These are phyloP conservation scores for Heteromurus nitidus DNA, from an alignment of 2,888 invertebrate genomes.

Conservation along the genomic window DNA sequence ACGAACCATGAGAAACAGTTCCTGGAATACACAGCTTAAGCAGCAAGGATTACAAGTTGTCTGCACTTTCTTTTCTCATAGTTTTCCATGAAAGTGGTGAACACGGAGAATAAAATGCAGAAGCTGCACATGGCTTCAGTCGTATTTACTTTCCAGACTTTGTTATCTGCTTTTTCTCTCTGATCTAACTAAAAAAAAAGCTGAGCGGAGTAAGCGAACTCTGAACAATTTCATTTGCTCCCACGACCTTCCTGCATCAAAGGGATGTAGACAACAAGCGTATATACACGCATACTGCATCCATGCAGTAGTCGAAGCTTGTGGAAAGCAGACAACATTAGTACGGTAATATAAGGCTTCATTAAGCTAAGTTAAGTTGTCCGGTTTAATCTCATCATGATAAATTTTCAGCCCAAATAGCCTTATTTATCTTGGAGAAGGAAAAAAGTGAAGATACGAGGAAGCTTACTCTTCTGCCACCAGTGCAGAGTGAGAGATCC, in stretches of 20 bases:
- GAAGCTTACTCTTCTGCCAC: neutral
- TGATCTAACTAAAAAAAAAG: neutral
- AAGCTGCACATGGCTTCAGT: slow-evolving; percentile 14
- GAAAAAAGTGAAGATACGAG: slow-evolving; percentile 31
- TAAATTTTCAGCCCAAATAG: slow-evolving; percentile 72
- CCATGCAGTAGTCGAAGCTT: slow-evolving; percentile 13
- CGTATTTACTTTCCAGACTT: slow-evolving; percentile 11
- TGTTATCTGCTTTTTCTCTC: neutral
- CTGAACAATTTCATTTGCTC: slow-evolving; percentile 42
- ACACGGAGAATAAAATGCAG: slow-evolving; percentile 14
- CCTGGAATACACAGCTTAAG: neutral
- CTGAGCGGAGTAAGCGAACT: slow-evolving; percentile 20
- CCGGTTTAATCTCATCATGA: slow-evolving; percentile 73
- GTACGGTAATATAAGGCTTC: slow-evolving; percentile 46
- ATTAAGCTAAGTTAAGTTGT: slow-evolving; percentile 68
- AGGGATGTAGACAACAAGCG: no score
- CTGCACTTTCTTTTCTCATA: slow-evolving; percentile 52
- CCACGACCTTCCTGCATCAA: slow-evolving; percentile 40
- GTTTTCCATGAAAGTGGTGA: neutral
- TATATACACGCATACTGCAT: no score
- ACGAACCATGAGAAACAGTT: slow-evolving; percentile 3
- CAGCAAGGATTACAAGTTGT: slow-evolving; percentile 50
- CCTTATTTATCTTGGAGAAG: slow-evolving; percentile 72
- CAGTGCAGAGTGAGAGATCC: slow-evolving; percentile 66
- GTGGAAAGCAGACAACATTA: slow-evolving; percentile 35